Percentiles rank a stretch among this genome's conserved stretches.
These are phyloP conservation scores for Acanthosoma haemorrhoidale DNA, from an alignment of 2,888 invertebrate species.

Conservation along the genomic window DNA sequence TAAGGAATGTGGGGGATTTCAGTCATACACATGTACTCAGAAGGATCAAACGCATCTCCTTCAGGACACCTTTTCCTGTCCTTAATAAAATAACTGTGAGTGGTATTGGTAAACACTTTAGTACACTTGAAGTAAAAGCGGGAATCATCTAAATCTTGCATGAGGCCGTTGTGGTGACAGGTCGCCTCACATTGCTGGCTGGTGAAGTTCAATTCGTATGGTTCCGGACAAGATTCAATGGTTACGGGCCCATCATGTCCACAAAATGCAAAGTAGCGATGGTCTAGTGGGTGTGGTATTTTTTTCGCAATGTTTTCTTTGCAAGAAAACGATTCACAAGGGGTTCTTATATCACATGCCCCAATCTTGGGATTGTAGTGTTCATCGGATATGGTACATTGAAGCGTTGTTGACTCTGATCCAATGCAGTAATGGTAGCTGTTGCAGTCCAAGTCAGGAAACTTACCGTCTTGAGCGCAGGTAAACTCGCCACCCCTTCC, in stretches of 20 bases:
- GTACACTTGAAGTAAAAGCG: conserved; percentile 32
- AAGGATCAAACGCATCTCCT: background rate
- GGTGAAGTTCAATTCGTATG: conserved; percentile 26
- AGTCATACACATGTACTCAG: background rate
- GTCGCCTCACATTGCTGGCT: conserved; percentile 33
- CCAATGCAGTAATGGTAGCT: background rate
- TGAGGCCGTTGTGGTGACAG: conserved; percentile 28
- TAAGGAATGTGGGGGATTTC: background rate
- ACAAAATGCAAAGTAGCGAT: background rate
- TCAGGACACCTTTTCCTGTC: background rate
- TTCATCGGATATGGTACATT: background rate
- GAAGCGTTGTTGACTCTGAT: too few species aligned
- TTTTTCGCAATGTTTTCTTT: background rate
- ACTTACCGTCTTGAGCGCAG: background rate
- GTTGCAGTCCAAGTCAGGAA: background rate
- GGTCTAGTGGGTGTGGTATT: background rate
- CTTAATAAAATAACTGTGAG: background rate
- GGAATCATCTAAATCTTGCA: conserved; percentile 30
- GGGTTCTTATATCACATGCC: background rate
- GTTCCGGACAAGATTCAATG: background rate
- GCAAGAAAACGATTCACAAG: background rate
- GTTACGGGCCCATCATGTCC: background rate
- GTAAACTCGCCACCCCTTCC: background rate
- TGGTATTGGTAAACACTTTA: background rate
- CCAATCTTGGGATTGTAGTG: background rate